Evolutionary conservation across 2,797 vertebrate species (phyloP).

Genomic region (Urophycis tenuis): DNA sequence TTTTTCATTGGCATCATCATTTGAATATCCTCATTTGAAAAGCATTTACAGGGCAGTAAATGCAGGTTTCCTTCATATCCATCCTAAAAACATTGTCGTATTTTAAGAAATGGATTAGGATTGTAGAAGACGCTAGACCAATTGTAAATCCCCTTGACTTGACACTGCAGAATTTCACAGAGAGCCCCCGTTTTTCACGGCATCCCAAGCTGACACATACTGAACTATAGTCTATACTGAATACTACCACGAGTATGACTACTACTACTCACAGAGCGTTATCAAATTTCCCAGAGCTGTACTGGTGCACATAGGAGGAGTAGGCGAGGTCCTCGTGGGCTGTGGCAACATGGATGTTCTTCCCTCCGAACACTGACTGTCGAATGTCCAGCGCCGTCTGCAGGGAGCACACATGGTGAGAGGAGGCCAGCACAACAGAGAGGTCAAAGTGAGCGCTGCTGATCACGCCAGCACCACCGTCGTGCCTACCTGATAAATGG

Average conservation of each 20-base stretch:
- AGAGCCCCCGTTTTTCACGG: neutral
- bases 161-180: neutral
- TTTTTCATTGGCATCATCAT: neutral
- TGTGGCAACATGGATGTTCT: conserved; percentile 98
- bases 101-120: neutral
- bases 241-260: neutral
- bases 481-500: conserved; percentile 91
- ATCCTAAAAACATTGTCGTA: neutral
- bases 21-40: neutral
- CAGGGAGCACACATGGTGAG: conserved; percentile 19
- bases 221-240: too few species aligned
- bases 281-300: conserved; percentile 98
- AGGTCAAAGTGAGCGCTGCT: neutral
- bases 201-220: neutral
- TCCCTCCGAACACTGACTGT: conserved; percentile 97
- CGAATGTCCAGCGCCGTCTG: conserved; percentile 96
- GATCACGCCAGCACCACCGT: neutral
- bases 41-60: neutral
- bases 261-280: conserved; percentile 91
- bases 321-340: conserved; percentile 98
- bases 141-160: neutral
- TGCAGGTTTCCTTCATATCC: neutral
- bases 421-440: neutral
- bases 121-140: neutral
- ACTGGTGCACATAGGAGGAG: conserved; percentile 98